Base-by-base conservation (phyloP, 2,113 vertebrate species). In the Channa maculata region DNA sequence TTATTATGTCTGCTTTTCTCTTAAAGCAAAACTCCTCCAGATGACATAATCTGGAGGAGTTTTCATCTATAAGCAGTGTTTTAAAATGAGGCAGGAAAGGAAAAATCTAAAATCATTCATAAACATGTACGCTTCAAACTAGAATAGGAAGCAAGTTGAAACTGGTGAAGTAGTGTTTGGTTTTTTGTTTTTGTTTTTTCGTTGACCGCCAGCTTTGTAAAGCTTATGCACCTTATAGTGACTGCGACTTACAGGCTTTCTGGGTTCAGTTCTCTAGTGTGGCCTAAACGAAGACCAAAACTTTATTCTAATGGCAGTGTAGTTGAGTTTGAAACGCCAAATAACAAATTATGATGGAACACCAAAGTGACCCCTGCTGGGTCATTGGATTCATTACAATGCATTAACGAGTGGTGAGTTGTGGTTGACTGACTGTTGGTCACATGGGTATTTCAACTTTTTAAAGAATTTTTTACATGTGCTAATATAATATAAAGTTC, bases 291-390 rank as follows among this genome's bases (percentile, higher is more conserved):
- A 41, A 9, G 5, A 57, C 38, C 48, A 33, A 1, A 65, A 34
- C 33, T 2, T 33, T 5, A 5, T 34, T 58, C 9, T 48, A 12
- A 59, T 54, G 3, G 10, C 14, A 61, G 33, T n/a, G 50, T 12
- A 76, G 14, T 13, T 1, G 1, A 9, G 13, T 36, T 62, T 63
- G 0, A 9, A 24, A 24, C 14, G 33, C 43, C 15, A 50, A 14
- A 53, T 24, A 4, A 15, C 8, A 13, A 6, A 5, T 44, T 12
- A 11, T 5, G 13, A 44, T 14, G 15, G 12, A 72, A 45, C 36
- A 24, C 36, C 51, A 67, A 65, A 75, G 75, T 34, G 79, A 63
- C 70, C 75, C 61, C 78, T 34, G 45, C 45, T 70, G 69, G 55
- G 33, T 9, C 36, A 24, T 46, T 45, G 9, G 59, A 54, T 58